Evolutionary conservation across 1,140 invertebrate species (phyloP).

Genomic region (Leptopilina boulardi): DNA sequence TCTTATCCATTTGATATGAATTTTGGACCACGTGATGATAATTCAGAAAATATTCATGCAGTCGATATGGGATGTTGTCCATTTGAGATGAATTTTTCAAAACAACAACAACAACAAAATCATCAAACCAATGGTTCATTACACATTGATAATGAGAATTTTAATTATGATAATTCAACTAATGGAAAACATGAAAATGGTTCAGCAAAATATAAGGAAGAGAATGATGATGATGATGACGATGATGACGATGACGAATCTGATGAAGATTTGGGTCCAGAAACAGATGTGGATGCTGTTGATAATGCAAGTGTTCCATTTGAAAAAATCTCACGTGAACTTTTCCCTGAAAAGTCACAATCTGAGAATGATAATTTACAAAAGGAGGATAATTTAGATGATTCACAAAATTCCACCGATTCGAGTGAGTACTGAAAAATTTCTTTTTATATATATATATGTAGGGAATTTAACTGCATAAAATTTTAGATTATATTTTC

Average conservation of each 20-base stretch:
- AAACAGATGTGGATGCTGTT: constrained; percentile 79
- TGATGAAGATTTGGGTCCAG: constrained; percentile 79
- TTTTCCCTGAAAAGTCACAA: constrained; percentile 58
- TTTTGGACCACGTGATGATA: not conserved
- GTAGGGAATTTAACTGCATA: not conserved
- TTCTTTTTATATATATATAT: not conserved
- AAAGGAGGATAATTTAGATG: not conserved
- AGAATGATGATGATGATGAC: constrained; percentile 76
- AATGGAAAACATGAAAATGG: constrained; percentile 71
- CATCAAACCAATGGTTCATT: constrained; percentile 51
- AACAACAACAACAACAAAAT: not conserved
- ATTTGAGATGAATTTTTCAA: constrained; percentile 4
- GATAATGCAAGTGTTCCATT: constrained; percentile 71
- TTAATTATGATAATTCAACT: constrained; percentile 63
- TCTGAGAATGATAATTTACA: not conserved
- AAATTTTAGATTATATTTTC: no score
- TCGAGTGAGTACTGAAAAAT: not conserved
- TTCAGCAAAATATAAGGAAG: constrained; percentile 67
- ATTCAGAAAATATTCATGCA: not conserved
- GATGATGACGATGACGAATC: constrained; percentile 77
- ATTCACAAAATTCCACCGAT: not conserved
- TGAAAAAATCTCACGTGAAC: constrained; percentile 57
- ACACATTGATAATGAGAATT: constrained; percentile 50
- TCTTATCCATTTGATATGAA: constrained; percentile 21
- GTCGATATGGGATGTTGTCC: constrained; percentile 14